Percentiles rank a stretch among this genome's conserved stretches.
Conservation (phyloP, 1,140 invertebrate genomes). For the Aleiodes sp. region DNA sequence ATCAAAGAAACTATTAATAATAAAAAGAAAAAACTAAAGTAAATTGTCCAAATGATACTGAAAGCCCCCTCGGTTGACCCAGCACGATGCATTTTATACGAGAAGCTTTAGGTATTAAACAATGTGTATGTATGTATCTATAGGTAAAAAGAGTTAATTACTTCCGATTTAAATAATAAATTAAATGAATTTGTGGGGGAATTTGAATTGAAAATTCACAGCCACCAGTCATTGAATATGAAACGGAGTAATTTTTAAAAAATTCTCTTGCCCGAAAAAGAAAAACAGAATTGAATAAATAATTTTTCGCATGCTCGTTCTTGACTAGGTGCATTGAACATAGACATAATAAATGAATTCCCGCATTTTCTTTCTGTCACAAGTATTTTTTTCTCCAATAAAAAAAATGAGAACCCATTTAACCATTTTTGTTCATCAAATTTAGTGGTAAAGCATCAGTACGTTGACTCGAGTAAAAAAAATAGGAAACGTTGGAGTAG, state of each 20-base stretch:
- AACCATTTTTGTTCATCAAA: background rate
- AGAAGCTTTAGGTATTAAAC: conserved; percentile 38
- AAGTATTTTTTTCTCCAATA: background rate
- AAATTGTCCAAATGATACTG: too few relatives aligned
- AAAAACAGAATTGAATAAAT: too few relatives aligned
- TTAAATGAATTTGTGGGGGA: background rate
- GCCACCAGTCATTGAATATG: background rate
- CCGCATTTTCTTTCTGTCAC: background rate
- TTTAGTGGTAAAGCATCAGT: too few relatives aligned
- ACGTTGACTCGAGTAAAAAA: too few relatives aligned
- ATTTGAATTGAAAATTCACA: background rate
- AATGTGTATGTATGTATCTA: conserved; percentile 39
- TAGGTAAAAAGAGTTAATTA: conserved; percentile 18
- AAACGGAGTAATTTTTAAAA: background rate
- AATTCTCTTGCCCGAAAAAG: background rate
- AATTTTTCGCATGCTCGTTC: background rate
- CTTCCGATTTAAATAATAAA: background rate
- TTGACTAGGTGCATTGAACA: background rate
- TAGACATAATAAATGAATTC: background rate
- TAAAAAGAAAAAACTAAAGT: too few relatives aligned
- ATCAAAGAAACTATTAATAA: too few relatives aligned
- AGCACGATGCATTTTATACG: conserved; percentile 38
- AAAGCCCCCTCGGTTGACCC: background rate
- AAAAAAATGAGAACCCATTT: background rate
- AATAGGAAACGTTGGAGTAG: too few relatives aligned